A percentile compares a stretch with the other conserved stretches of the same genome.
Evolutionary conservation across 2,888 invertebrate species (phyloP).

Genomic region (Desoria tigrina): DNA sequence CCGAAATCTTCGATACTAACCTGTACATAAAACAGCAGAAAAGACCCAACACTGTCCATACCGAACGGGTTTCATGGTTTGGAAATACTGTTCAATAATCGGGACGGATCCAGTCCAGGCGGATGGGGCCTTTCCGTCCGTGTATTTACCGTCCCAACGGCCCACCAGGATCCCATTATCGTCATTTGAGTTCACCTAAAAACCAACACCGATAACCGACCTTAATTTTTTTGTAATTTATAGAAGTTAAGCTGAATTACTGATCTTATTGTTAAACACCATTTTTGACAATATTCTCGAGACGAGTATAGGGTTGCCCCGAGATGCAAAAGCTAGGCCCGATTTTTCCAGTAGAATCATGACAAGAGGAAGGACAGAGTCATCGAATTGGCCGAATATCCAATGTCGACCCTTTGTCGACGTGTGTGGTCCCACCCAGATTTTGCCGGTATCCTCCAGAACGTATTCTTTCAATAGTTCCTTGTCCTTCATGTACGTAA

Average conservation of each 20-base stretch:
- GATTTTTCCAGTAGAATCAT: slow-evolving; percentile 72
- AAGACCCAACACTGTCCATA: slow-evolving; percentile 90
- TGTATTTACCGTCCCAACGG: slow-evolving; percentile 60
- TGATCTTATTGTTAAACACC: too few relatives aligned
- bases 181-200: slow-evolving; percentile 63
- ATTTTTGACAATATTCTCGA: slow-evolving; percentile 71
- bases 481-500: slow-evolving; percentile 73
- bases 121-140: slow-evolving; percentile 72
- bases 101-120: slow-evolving; percentile 79
- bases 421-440: slow-evolving; percentile 77
- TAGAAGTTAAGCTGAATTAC: too few relatives aligned
- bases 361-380: slow-evolving; percentile 68
- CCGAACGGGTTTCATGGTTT: slow-evolving; percentile 65
- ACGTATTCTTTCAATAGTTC: slow-evolving; percentile 73
- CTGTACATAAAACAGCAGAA: slow-evolving; percentile 76
- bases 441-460: slow-evolving; percentile 78
- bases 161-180: slow-evolving; percentile 46
- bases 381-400: slow-evolving; percentile 81
- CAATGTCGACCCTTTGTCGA: slow-evolving; percentile 75
- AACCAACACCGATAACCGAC: too few relatives aligned
- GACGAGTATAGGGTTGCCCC: slow-evolving; percentile 72
- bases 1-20: too few relatives aligned
- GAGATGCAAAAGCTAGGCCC: slow-evolving; percentile 63
- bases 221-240: too few relatives aligned
- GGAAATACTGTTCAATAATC: slow-evolving; percentile 69